Evolutionary conservation across 2,113 vertebrate species (phyloP).

Genomic region (Strix aluco): DNA sequence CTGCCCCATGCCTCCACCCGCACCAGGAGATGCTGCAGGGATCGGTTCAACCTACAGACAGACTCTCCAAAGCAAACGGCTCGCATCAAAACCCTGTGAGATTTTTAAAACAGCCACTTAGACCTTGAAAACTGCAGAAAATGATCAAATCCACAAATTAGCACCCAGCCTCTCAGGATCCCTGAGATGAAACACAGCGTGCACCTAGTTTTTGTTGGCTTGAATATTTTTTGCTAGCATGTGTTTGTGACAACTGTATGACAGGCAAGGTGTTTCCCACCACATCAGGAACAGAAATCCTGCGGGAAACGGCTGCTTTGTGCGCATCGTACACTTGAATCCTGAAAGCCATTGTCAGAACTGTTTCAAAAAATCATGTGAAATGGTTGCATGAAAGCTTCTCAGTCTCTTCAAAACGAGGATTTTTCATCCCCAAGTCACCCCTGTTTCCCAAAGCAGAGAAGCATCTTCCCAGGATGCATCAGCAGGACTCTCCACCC

Average conservation of each 20-base stretch:
- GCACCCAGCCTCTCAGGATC: neutral
- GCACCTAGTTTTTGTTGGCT: neutral
- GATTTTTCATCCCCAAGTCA: neutral
- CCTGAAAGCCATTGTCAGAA: neutral
- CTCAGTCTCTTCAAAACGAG: constrained; percentile 40
- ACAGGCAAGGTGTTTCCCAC: constrained; percentile 20
- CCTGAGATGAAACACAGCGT: neutral
- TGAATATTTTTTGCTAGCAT: neutral
- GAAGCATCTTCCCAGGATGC: neutral
- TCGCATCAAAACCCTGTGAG: accelerated
- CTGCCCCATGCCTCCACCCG: neutral
- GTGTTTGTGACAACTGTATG: neutral
- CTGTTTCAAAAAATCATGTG: neutral
- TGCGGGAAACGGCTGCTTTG: neutral
- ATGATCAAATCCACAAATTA: neutral
- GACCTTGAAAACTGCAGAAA: neutral
- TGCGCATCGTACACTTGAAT: neutral
- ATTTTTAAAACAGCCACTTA: too few species aligned
- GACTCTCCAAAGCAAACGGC: neutral
- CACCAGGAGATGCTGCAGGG: neutral
- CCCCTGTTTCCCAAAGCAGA: constrained; percentile 15
- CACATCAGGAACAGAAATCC: neutral
- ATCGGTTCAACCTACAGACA: neutral
- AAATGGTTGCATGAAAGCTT: constrained; percentile 47
- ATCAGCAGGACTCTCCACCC: neutral